phyloP scores from a whole-genome alignment of 2,113 vertebrate species.

The Zapornia atra region DNA sequence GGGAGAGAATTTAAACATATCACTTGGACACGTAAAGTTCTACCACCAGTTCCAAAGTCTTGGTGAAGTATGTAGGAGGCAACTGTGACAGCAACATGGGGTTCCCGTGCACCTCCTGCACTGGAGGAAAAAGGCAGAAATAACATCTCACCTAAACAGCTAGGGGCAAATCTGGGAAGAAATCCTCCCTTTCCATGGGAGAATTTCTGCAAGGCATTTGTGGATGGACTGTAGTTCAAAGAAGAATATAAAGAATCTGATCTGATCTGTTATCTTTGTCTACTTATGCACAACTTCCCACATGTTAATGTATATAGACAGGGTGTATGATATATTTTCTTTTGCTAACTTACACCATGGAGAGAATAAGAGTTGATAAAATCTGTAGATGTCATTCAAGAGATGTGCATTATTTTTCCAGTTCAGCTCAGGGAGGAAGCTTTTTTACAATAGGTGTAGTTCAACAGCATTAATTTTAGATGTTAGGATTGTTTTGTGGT shows the following conservation, averaged over 20 bases:
- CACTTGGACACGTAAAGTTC: not conserved
- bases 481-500: not conserved
- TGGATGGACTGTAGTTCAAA: not conserved
- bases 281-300: not conserved
- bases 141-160: not conserved
- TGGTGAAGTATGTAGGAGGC: not conserved
- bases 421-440: not conserved
- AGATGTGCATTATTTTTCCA: not conserved
- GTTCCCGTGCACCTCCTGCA: not conserved
- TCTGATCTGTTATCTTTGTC: not conserved
- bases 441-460: not conserved
- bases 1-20: not conserved
- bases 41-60: not conserved
- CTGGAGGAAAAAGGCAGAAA: not conserved
- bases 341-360: not conserved
- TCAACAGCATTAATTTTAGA: not conserved
- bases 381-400: not conserved
- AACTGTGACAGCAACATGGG: fast-evolving
- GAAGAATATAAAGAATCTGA: not conserved
- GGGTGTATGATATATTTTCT: not conserved
- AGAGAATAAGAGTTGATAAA: not conserved
- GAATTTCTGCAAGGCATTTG: not conserved
- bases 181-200: not conserved
- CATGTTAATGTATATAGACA: not conserved
- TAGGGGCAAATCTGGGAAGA: not conserved